A percentile compares a stretch with the other conserved stretches of the same genome.
These are phyloP conservation scores for Anolis apletophallus DNA, from an alignment of 2,797 vertebrate species.

Conservation along the genomic window DNA sequence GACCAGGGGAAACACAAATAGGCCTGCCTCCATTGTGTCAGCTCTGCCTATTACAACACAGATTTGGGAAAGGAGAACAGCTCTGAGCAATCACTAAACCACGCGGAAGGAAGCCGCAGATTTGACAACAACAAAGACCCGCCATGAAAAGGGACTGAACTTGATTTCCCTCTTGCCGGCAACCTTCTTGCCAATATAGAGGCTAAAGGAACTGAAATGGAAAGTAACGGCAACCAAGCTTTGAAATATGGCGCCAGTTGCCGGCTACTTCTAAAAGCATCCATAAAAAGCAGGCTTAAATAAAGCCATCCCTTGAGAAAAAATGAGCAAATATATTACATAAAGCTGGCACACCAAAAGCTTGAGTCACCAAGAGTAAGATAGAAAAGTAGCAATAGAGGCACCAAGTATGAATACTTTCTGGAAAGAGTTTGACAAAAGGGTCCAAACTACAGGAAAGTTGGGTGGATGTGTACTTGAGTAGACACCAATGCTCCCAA, in stretches of 20 bases:
- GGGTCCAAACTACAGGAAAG: neutral
- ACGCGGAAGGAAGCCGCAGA: neutral
- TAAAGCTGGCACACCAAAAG: neutral
- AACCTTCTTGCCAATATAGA: neutral
- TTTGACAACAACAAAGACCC: neutral
- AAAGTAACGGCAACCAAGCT: neutral
- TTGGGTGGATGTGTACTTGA: too few species aligned
- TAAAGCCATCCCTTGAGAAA: neutral
- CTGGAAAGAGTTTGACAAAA: neutral
- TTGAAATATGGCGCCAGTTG: neutral
- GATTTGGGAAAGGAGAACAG: neutral
- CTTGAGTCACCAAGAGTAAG: neutral
- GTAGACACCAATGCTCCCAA: too few species aligned
- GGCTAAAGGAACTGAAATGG: neutral
- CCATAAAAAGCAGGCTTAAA: neutral
- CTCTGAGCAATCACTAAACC: conserved; percentile 9
- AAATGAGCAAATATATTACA: neutral
- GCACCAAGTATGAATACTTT: neutral
- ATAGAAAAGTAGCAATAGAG: neutral
- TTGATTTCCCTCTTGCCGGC: neutral
- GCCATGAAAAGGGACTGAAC: neutral
- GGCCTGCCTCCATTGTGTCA: neutral
- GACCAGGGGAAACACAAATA: neutral
- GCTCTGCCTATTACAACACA: neutral
- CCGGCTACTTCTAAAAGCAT: neutral